These are phyloP conservation scores for Blomia tropicalis DNA, from an alignment of 2,888 invertebrate species.

Conservation along the genomic window DNA sequence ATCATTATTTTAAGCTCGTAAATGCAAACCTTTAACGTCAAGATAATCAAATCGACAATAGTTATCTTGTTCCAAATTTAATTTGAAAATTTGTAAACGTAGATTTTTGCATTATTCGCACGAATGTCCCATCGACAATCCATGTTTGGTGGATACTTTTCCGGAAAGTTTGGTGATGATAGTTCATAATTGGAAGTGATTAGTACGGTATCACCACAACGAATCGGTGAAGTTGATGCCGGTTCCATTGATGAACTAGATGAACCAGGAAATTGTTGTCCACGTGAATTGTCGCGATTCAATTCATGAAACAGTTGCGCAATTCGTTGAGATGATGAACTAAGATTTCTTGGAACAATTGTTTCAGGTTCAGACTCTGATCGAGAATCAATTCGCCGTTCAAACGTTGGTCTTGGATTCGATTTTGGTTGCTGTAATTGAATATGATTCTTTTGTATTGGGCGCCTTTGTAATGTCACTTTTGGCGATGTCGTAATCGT, in stretches of 20 bases:
- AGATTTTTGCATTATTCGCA: conserved; percentile 15
- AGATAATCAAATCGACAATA: conserved; percentile 25
- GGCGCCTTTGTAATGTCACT: too few species aligned
- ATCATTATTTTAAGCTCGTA: neutral
- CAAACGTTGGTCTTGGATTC: too few species aligned
- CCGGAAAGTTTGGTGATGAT: conserved; percentile 11
- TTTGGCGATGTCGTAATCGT: too few species aligned
- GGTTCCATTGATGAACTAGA: neutral
- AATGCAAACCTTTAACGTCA: conserved; percentile 19
- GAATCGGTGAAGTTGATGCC: neutral
- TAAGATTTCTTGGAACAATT: neutral
- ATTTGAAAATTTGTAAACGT: conserved; percentile 14
- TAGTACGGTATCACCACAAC: conserved; percentile 3
- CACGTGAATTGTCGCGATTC: neutral
- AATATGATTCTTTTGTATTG: too few species aligned
- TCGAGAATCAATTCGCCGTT: too few species aligned
- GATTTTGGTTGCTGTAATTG: too few species aligned
- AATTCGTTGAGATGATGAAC: conserved; percentile 4
- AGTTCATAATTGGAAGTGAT: conserved; percentile 14
- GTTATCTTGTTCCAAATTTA: conserved; percentile 18
- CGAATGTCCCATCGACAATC: conserved; percentile 24
- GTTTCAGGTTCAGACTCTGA: too few species aligned
- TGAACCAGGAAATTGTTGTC: neutral
- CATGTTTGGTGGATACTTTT: conserved; percentile 24
- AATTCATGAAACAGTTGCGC: conserved; percentile 7